phyloP scores from a whole-genome alignment of 2,797 vertebrate species.

The Pantherophis alleghaniensis region DNA sequence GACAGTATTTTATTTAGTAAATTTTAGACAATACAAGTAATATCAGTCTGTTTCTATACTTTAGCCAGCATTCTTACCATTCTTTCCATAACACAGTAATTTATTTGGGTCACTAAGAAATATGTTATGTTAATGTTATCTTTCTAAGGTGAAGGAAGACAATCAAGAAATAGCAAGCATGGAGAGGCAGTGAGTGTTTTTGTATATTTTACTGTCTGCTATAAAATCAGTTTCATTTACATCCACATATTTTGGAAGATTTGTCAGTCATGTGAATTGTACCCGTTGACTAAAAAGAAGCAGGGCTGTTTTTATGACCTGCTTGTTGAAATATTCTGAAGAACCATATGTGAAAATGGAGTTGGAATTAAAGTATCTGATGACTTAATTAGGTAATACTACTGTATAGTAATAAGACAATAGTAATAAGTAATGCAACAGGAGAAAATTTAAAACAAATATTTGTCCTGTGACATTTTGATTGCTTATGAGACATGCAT shows the following conservation, averaged over 20 bases:
- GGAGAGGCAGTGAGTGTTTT: constrained; percentile 89
- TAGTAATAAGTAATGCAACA: not conserved
- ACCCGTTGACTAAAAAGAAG: not conserved
- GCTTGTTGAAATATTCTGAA: not conserved
- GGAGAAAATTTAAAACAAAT: not conserved
- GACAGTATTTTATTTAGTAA: not conserved
- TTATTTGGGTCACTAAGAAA: constrained; percentile 1
- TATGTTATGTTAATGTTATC: constrained; percentile 42
- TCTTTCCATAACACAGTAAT: not conserved
- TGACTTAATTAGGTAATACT: not conserved
- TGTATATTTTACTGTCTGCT: not conserved
- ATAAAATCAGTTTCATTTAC: not conserved
- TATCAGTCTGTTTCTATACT: not conserved
- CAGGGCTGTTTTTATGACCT: not conserved
- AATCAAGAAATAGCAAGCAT: constrained; percentile 96
- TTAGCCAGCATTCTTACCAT: not conserved
- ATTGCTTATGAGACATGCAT: not conserved
- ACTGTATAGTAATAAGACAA: not conserved
- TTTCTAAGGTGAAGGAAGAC: constrained; percentile 90
- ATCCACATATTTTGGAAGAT: not conserved
- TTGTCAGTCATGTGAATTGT: not conserved
- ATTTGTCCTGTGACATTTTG: not conserved
- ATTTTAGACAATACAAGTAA: not conserved
- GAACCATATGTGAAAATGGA: not conserved
- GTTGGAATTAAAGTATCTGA: not conserved